Percentiles rank a stretch among this genome's conserved stretches.
These are phyloP conservation scores for Patella pellucida DNA, from an alignment of 2,888 invertebrate genomes.

Conservation along the genomic window DNA sequence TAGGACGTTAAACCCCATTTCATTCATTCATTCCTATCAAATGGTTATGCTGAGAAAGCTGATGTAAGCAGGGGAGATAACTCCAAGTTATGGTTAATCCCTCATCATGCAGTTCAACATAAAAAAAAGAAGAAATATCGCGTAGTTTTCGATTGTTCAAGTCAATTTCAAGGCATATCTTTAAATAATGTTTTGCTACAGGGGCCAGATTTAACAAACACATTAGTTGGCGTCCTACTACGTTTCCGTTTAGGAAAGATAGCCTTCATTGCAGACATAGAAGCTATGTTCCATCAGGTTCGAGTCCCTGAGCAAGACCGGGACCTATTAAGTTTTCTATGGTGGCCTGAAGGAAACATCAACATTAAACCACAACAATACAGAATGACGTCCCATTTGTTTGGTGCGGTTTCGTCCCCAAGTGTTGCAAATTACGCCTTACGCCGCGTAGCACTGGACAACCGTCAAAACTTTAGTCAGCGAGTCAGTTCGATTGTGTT, in stretches of 20 bases:
- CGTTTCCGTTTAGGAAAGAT: conserved; percentile 37
- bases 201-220: conserved; percentile 43
- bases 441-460: neutral
- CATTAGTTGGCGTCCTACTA: conserved; percentile 35
- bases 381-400: conserved; percentile 14
- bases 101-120: conserved; percentile 35
- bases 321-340: conserved; percentile 33
- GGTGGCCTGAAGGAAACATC: conserved; percentile 28
- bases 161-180: conserved; percentile 31
- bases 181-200: conserved; percentile 37
- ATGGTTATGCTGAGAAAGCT: conserved; percentile 27
- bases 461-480: neutral
- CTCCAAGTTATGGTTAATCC: conserved; percentile 34
- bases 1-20: no score
- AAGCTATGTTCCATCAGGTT: conserved; percentile 38
- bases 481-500: conserved; percentile 13
- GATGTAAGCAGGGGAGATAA: neutral
- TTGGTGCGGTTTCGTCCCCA: conserved; percentile 9
- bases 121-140: conserved; percentile 29
- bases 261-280: conserved; percentile 37
- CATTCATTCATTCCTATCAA: no score
- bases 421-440: conserved; percentile 13
- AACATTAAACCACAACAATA: neutral
- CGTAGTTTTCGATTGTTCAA: conserved; percentile 37
- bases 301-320: conserved; percentile 28